A percentile compares a stretch with the other conserved stretches of the same genome.
These are phyloP conservation scores for Seira musarum DNA, from an alignment of 2,888 invertebrate genomes.

Conservation along the genomic window DNA sequence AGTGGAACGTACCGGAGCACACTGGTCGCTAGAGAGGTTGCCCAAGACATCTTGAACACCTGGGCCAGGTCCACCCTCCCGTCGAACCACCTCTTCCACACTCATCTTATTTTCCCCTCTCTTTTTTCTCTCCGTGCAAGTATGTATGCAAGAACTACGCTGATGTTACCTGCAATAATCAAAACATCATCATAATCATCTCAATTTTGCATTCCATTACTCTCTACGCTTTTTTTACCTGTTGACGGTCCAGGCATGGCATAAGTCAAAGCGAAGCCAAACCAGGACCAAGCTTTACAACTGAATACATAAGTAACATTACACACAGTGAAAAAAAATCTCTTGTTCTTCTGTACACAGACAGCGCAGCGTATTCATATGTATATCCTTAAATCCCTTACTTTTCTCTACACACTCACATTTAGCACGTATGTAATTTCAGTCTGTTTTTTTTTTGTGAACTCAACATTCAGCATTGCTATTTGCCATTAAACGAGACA, in stretches of 20 bases:
- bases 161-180: conserved; percentile 41
- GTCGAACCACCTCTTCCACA: conserved; percentile 64
- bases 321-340: too few relatives aligned
- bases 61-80: conserved; percentile 61
- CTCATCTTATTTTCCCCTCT: conserved; percentile 58
- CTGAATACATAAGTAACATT: too few relatives aligned
- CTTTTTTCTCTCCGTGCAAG: not conserved
- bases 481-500: too few relatives aligned
- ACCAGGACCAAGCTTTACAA: too few relatives aligned
- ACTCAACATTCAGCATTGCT: too few relatives aligned
- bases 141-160: not conserved
- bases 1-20: conserved; percentile 49
- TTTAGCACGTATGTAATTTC: too few relatives aligned
- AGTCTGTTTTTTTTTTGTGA: too few relatives aligned
- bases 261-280: too few relatives aligned
- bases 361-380: too few relatives aligned
- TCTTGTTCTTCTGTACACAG: too few relatives aligned
- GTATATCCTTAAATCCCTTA: too few relatives aligned
- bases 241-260: conserved; percentile 36
- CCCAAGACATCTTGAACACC: conserved; percentile 66
- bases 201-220: conserved; percentile 7
- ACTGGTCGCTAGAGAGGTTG: conserved; percentile 66
- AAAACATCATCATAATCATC: conserved; percentile 23
- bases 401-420: too few relatives aligned
- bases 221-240: conserved; percentile 44